Conservation (phyloP, 1,140 invertebrate genomes). For the Scaptomyza hsui region DNA sequence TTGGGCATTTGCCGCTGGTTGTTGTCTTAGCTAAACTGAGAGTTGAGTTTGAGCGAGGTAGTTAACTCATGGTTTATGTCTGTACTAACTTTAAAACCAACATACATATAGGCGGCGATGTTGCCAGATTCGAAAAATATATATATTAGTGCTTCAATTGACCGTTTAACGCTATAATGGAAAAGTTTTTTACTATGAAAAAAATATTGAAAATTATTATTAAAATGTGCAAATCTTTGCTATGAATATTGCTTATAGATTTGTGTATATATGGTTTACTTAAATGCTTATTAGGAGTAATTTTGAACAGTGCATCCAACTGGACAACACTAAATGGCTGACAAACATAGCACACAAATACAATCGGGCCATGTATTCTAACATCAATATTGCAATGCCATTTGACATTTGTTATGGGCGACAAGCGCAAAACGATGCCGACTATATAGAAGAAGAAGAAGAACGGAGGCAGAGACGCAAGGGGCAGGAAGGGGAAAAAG, state of each 20-base stretch:
- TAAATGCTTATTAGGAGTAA: neutral
- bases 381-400: constrained; percentile 63
- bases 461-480: constrained; percentile 13
- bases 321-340: constrained; percentile 5
- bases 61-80: constrained; percentile 1
- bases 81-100: no score
- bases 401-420: constrained; percentile 60
- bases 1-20: neutral
- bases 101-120: neutral
- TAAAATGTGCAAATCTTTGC: no score
- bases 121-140: neutral
- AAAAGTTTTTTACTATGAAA: no score
- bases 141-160: neutral
- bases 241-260: no score
- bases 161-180: neutral
- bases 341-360: constrained; percentile 14
- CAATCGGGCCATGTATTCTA: constrained; percentile 45
- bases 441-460: constrained; percentile 18
- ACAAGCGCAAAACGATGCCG: constrained; percentile 23
- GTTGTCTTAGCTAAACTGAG: neutral
- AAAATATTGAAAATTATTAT: no score
- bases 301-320: constrained; percentile 1
- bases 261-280: neutral
- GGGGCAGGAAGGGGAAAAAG: neutral
- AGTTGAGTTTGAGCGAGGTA: neutral